Evolutionary conservation across 2,888 invertebrate species (phyloP).

Genomic region (Andrena bucephala): DNA sequence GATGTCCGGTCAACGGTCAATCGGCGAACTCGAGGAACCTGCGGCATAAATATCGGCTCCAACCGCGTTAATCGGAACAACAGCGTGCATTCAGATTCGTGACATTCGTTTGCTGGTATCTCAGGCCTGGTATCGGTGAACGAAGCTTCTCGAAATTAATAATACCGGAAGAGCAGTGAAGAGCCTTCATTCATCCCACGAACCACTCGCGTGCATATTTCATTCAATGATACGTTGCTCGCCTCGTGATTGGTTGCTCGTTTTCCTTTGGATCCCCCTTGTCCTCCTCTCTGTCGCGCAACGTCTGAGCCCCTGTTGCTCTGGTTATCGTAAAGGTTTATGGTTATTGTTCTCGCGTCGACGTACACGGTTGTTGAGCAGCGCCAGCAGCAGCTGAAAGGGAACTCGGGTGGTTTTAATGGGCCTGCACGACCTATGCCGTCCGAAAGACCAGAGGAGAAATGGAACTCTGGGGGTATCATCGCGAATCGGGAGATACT

Average conservation of each 20-base stretch:
- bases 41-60: conserved; percentile 66
- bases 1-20: conserved; percentile 41
- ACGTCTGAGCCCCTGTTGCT: conserved; percentile 20
- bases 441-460: conserved; percentile 22
- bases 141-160: conserved; percentile 72
- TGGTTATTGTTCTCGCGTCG: conserved; percentile 69
- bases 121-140: conserved; percentile 7
- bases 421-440: conserved; percentile 31
- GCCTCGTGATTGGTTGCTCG: conserved; percentile 1
- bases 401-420: conserved; percentile 56
- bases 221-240: conserved; percentile 41
- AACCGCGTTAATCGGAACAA: conserved; percentile 60
- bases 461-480: conserved; percentile 49
- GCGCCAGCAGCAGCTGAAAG: conserved; percentile 60
- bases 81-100: conserved; percentile 60
- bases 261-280: neutral
- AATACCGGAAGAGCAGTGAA: conserved; percentile 72
- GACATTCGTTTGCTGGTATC: conserved; percentile 21
- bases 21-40: conserved; percentile 56
- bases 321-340: conserved; percentile 69
- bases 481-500: neutral
- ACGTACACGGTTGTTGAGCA: conserved; percentile 70
- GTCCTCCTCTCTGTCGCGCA: conserved; percentile 23
- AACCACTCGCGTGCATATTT: conserved; percentile 27
- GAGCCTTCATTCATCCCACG: conserved; percentile 53